phyloP scores from a whole-genome alignment of 2,888 invertebrate species.

The Tetrapedia diversipes region DNA sequence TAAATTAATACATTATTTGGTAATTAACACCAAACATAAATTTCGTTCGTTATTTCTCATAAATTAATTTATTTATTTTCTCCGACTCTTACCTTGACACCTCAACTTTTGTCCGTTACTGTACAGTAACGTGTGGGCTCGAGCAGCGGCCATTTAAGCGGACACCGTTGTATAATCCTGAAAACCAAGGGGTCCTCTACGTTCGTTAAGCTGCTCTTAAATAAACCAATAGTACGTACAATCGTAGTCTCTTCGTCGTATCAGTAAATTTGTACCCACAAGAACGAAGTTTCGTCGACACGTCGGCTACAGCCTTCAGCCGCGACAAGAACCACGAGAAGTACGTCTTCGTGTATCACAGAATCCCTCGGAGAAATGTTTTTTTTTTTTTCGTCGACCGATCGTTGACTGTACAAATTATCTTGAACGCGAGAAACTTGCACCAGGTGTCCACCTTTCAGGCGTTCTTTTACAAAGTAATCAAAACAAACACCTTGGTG shows the following conservation, averaged over 20 bases:
- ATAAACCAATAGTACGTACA: slow-evolving; percentile 40
- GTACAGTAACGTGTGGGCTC: no score
- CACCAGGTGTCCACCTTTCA: slow-evolving; percentile 9
- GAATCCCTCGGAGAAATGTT: slow-evolving; percentile 15
- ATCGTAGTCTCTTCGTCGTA: slow-evolving; percentile 25
- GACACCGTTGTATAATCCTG: no score
- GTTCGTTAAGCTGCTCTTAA: slow-evolving; percentile 54
- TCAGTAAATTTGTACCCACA: slow-evolving; percentile 59
- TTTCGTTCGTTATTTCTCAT: no score
- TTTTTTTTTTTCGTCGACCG: no score
- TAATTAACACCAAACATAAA: no score
- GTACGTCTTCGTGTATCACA: slow-evolving; percentile 31
- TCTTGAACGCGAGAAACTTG: not conserved
- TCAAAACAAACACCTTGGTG: slow-evolving; percentile 8
- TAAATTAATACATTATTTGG: no score
- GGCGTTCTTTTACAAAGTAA: slow-evolving; percentile 18
- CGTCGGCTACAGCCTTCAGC: slow-evolving; percentile 9
- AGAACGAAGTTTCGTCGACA: slow-evolving; percentile 50
- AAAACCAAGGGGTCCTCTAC: slow-evolving; percentile 41
- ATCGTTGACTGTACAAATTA: slow-evolving; percentile 1
- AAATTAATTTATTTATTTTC: no score
- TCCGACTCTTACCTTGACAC: no score
- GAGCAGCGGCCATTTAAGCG: no score
- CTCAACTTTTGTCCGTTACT: no score
- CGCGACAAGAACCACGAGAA: slow-evolving; percentile 26